These are phyloP conservation scores for Nasonia vitripennis DNA, from an alignment of 1,140 invertebrate species.

Conservation along the genomic window DNA sequence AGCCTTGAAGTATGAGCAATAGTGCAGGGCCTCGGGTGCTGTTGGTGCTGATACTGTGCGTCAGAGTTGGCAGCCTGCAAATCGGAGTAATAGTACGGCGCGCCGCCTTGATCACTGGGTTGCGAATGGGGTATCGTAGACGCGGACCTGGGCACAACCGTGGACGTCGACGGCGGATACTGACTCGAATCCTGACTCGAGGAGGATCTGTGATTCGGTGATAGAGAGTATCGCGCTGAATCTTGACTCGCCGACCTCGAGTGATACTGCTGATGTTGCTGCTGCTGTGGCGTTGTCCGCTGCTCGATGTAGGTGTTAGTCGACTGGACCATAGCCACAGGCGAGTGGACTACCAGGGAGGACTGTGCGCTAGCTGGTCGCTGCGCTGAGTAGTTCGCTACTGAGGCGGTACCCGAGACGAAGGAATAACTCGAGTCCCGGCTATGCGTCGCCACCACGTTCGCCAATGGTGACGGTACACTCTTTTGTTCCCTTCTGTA, in stretches of 20 bases:
- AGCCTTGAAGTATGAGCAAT: conserved; percentile 63
- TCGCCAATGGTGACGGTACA: conserved; percentile 45
- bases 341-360: conserved; percentile 53
- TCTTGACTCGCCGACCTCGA: conserved; percentile 65
- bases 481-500: conserved; percentile 25
- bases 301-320: conserved; percentile 35
- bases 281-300: conserved; percentile 5
- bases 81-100: conserved; percentile 92
- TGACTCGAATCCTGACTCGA: conserved; percentile 66
- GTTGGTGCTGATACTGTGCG: conserved; percentile 49
- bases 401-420: conserved; percentile 50
- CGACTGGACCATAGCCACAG: conserved; percentile 20
- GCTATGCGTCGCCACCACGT: conserved; percentile 55
- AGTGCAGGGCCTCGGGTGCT: conserved; percentile 55
- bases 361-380: conserved; percentile 59
- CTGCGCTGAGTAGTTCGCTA: conserved; percentile 54
- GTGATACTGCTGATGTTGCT: conserved; percentile 54
- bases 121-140: conserved; percentile 24
- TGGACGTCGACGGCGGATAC: conserved; percentile 49
- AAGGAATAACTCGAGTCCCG: conserved; percentile 65
- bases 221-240: conserved; percentile 58
- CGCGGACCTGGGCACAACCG: neutral
- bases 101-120: conserved; percentile 69
- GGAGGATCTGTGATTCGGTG: conserved; percentile 62
- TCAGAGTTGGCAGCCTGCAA: conserved; percentile 67